Percentiles rank a stretch among this genome's conserved stretches.
phyloP scores from a whole-genome alignment of 2,888 invertebrate genomes.

The Erebia aethiops region DNA sequence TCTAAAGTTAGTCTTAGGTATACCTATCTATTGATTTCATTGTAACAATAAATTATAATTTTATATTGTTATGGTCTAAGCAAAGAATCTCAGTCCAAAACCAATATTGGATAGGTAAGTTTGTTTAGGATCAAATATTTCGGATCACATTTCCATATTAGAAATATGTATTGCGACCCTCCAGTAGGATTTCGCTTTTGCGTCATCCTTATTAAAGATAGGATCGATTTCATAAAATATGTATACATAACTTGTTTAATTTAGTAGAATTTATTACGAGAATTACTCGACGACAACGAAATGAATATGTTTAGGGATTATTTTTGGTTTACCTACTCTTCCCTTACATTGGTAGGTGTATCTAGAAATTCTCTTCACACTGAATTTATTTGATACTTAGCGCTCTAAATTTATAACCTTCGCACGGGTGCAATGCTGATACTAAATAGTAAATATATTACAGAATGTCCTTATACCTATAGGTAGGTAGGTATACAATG shows the following conservation, averaged over 20 bases:
- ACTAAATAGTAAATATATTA: no score
- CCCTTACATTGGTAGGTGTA: not conserved
- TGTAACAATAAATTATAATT: not conserved
- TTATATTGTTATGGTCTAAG: conserved; percentile 39
- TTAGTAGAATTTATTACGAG: not conserved
- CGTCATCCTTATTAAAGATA: not conserved
- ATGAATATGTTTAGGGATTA: not conserved
- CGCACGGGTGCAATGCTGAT: no score
- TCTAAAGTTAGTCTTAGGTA: no score
- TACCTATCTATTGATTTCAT: no score
- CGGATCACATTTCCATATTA: conserved; percentile 49
- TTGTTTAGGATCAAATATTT: conserved; percentile 46
- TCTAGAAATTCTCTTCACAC: not conserved
- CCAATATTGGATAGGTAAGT: conserved; percentile 39
- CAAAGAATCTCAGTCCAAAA: conserved; percentile 41
- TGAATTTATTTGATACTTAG: not conserved
- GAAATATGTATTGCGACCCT: conserved; percentile 42
- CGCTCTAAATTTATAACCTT: not conserved
- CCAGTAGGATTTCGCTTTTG: conserved; percentile 36
- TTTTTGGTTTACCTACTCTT: not conserved
- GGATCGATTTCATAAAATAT: conserved; percentile 1
- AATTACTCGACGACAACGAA: not conserved
- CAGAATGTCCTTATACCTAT: no score
- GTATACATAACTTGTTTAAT: not conserved
- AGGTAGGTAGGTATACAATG: no score